Base-by-base conservation (phyloP, 1,140 invertebrate genomes). In the Ephestia elutella region DNA sequence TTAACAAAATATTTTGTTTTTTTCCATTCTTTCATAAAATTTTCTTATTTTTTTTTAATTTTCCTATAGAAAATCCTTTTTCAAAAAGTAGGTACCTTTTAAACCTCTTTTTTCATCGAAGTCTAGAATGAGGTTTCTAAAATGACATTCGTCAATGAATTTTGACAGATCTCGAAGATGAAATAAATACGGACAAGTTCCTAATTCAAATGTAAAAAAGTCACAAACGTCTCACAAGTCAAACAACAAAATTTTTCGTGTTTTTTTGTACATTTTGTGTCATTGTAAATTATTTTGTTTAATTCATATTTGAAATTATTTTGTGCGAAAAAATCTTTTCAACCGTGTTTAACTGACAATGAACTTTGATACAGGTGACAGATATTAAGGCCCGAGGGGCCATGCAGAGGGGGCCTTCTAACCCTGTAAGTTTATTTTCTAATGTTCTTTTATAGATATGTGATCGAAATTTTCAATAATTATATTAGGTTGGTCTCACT, bases 351-450 rank as follows among this genome's bases (percentile, higher is more conserved):
- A 10, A 11, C 11, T 13, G 15, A 18, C 15, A 18, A 20, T 38
- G 32, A 35, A 20, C 30, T 38, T 44, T 35, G 30, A 56, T 59
- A 57, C 59, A 82, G 80, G 74, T 72, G 20, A 56, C 75, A 30
- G 75, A 78, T 58, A 73, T 49, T 66, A 82, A 76, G 62, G 68
- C 74, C 56, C 71, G 75, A 5, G 70, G 70, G 71, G 75, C 61
- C 61, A 82, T 80, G 76, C 79, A 82, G 60, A 64, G 70, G 20
- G 32, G 54, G 2, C 58, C 68, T 21, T 58, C 68, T 19, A 69
- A 74, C 25, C 62, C 73, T 53, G 78, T 81, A 54, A 78, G 78
- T 70, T 2, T n/a, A n/a, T n/a, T n/a, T n/a, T n/a, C n/a, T n/a
- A n/a, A n/a, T n/a, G n/a, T n/a, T n/a, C n/a, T n/a, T n/a, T n/a